phyloP scores from a whole-genome alignment of 1,140 invertebrate species.

The Penaeus chinensis region DNA sequence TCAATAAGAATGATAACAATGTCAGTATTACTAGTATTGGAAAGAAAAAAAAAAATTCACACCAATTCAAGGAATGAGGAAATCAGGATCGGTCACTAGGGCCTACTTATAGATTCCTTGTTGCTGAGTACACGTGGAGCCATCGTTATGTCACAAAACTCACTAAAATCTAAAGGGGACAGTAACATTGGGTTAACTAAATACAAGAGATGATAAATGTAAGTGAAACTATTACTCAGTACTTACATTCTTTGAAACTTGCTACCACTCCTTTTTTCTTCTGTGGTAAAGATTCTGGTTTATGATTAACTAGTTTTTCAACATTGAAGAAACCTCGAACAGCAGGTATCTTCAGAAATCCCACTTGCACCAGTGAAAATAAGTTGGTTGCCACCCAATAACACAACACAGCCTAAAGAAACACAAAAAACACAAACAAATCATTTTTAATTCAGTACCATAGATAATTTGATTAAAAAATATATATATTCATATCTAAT shows the following conservation, averaged over 20 bases:
- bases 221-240: background rate
- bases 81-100: too few species aligned
- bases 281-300: slow-evolving; percentile 73
- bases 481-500: too few species aligned
- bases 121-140: too few species aligned
- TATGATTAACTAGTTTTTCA: slow-evolving; percentile 74
- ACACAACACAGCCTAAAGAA: slow-evolving; percentile 80
- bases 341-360: slow-evolving; percentile 79
- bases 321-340: slow-evolving; percentile 85
- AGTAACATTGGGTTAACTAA: too few species aligned
- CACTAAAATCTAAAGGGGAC: too few species aligned
- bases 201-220: background rate
- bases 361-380: slow-evolving; percentile 87
- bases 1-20: too few species aligned
- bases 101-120: too few species aligned
- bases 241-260: slow-evolving; percentile 86
- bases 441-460: background rate
- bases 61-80: too few species aligned
- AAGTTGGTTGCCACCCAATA: slow-evolving; percentile 93
- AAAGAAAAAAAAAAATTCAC: too few species aligned
- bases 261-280: slow-evolving; percentile 82
- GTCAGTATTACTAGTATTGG: too few species aligned
- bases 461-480: background rate
- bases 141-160: too few species aligned
- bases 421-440: background rate